phyloP scores from a whole-genome alignment of 2,113 vertebrate genomes.

The Elanoides forficatus region DNA sequence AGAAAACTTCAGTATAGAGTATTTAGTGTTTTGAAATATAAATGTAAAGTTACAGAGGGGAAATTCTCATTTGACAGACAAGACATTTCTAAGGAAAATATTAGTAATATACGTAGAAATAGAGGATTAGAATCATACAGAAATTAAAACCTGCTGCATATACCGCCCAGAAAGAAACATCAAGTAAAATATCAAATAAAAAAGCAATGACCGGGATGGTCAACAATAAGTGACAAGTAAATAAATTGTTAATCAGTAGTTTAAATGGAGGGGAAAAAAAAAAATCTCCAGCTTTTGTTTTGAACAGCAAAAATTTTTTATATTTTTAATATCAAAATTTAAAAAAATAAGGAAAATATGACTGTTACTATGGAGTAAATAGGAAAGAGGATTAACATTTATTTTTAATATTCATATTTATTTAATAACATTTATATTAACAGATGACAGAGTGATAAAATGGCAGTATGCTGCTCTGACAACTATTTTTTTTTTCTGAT shows the following conservation, averaged over 20 bases:
- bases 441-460: constrained; percentile 23
- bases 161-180: not conserved
- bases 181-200: not conserved
- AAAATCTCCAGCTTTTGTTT: not conserved
- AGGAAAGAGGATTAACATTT: not conserved
- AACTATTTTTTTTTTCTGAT: not conserved
- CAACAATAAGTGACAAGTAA: not conserved
- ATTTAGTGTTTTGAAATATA: not conserved
- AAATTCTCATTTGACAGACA: not conserved
- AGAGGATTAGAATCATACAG: not conserved
- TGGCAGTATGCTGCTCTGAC: constrained; percentile 1
- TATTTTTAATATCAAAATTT: not conserved
- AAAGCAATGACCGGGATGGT: not conserved
- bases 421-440: not conserved
- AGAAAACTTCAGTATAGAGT: not conserved
- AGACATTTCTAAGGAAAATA: not conserved
- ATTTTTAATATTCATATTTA: not conserved
- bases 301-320: not conserved
- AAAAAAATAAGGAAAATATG: not conserved
- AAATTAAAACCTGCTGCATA: not conserved
- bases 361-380: not conserved
- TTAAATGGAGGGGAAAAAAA: not conserved
- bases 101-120: not conserved
- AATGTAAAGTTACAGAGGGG: not conserved
- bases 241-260: not conserved